A percentile compares a stretch with the other conserved stretches of the same genome.
Evolutionary conservation across 64 coral and sea anemone species (phyloP).

Genomic region (Astreopora myriophthalma): DNA sequence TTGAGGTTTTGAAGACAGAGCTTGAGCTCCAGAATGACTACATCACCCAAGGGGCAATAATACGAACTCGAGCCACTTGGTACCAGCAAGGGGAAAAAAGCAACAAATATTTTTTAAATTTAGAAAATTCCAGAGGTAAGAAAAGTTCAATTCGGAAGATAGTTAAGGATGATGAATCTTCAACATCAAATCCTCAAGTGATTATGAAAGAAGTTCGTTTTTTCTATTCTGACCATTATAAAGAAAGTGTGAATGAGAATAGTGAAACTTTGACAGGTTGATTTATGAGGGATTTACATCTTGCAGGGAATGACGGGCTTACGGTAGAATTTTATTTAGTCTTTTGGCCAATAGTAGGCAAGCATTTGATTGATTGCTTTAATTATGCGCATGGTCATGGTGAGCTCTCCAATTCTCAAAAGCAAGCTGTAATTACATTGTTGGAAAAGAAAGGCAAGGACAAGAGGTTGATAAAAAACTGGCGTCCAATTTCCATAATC

Average conservation of each 20-base stretch:
- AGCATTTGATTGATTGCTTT: slow-evolving; percentile 14
- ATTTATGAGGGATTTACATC: neutral
- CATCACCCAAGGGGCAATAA: slow-evolving; percentile 32
- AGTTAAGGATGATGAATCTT: neutral
- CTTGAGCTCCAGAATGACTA: slow-evolving; percentile 50
- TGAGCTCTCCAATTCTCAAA: slow-evolving; percentile 35
- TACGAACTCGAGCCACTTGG: neutral
- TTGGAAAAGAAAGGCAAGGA: slow-evolving; percentile 58
- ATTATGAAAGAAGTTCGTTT: neutral
- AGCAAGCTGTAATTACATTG: slow-evolving; percentile 64
- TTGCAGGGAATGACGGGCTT: slow-evolving; percentile 49
- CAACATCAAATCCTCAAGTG: neutral
- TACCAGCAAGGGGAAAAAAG: slow-evolving; percentile 52
- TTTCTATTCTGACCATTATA: neutral
- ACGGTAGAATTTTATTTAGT: slow-evolving; percentile 49
- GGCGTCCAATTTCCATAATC: slow-evolving; percentile 50
- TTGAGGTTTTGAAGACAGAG: slow-evolving; percentile 24
- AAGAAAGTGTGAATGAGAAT: neutral
- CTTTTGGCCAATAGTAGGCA: slow-evolving; percentile 24
- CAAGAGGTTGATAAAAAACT: slow-evolving; percentile 38
- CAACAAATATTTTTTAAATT: slow-evolving; percentile 42
- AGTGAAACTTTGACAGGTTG: neutral
- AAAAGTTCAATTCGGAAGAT: slow-evolving; percentile 21
- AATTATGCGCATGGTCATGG: slow-evolving; percentile 30
- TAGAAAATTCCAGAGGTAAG: neutral